Conservation (phyloP, 2,888 invertebrate genomes). For the Scaptomyza cyrtandrae region DNA sequence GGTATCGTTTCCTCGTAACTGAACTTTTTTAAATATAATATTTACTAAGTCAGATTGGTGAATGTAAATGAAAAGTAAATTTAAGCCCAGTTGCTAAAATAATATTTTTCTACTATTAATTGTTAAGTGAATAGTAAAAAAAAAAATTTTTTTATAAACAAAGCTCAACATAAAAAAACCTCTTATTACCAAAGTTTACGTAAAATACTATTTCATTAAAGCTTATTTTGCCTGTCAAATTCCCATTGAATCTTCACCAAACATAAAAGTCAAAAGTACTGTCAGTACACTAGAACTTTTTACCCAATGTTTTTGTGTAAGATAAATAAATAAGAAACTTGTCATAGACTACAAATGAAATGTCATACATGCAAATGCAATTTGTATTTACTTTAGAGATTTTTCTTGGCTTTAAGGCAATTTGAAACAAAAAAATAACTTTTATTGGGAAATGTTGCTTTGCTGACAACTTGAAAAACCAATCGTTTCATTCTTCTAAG, state of each 20-base stretch:
- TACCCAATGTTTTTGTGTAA: not conserved
- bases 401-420: constrained; percentile 20
- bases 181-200: too few species aligned
- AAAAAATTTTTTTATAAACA: too few species aligned
- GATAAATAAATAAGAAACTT: not conserved
- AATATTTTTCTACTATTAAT: too few species aligned
- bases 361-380: constrained; percentile 64
- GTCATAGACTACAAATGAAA: constrained; percentile 7
- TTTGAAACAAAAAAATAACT: constrained; percentile 4
- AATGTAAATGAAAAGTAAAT: not conserved
- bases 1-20: not conserved
- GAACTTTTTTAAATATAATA: constrained; percentile 21
- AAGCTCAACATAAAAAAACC: too few species aligned
- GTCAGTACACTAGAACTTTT: not conserved
- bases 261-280: too few species aligned
- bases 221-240: not conserved
- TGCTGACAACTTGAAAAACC: constrained; percentile 35
- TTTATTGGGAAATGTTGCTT: constrained; percentile 16
- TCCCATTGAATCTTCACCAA: too few species aligned
- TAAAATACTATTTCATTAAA: too few species aligned
- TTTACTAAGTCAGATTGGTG: constrained; percentile 1
- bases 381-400: constrained; percentile 36
- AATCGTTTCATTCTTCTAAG: constrained; percentile 35
- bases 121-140: too few species aligned
- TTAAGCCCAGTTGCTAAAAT: too few species aligned